Conservation (phyloP, 2,888 invertebrate species). For the Operophtera brumata region DNA sequence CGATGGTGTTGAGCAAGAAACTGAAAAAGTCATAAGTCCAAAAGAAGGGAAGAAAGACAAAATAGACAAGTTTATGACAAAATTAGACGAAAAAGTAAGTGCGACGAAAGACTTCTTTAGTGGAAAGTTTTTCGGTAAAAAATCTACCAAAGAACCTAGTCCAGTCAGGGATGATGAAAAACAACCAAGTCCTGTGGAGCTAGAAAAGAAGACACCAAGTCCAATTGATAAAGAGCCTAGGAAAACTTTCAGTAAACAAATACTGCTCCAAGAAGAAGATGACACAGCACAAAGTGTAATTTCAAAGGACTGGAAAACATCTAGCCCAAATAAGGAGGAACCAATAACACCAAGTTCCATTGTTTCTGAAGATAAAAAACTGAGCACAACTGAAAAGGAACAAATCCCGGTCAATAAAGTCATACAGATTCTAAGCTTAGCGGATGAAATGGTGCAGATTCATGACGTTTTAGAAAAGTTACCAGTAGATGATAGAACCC, state of each 20-base stretch:
- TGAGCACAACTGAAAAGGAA: background rate
- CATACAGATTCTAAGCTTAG: conserved; percentile 3
- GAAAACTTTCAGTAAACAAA: background rate
- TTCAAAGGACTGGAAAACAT: background rate
- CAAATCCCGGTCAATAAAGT: background rate
- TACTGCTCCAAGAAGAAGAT: background rate
- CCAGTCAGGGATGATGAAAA: conserved; percentile 12
- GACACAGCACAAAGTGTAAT: background rate
- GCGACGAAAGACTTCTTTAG: conserved; percentile 48
- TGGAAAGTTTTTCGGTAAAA: conserved; percentile 38
- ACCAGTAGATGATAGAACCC: background rate
- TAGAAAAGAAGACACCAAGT: background rate
- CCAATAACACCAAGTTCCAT: background rate
- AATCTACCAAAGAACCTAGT: conserved; percentile 19
- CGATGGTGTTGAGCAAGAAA: conserved; percentile 47
- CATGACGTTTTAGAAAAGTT: background rate
- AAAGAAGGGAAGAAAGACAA: conserved; percentile 30
- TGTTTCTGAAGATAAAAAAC: background rate
- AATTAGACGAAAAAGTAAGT: conserved; percentile 49
- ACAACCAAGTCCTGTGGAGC: background rate
- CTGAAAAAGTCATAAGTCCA: conserved; percentile 38
- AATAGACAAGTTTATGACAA: conserved; percentile 46
- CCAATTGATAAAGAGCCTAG: background rate
- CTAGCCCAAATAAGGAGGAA: background rate
- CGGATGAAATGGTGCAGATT: conserved; percentile 9